phyloP scores from a whole-genome alignment of 2,797 vertebrate species.

The Myotis findleyi region DNA sequence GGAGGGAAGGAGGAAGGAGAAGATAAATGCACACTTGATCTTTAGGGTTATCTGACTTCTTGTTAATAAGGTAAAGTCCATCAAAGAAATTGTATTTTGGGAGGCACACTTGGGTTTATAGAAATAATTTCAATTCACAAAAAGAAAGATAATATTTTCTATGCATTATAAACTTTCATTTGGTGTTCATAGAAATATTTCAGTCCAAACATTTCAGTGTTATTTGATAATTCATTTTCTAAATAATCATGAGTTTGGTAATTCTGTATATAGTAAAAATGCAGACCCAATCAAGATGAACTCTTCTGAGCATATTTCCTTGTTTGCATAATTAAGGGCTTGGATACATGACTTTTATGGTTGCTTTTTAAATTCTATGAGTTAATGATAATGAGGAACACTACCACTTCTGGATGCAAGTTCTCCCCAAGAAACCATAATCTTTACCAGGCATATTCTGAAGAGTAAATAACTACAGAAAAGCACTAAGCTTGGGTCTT shows the following conservation, averaged over 20 bases:
- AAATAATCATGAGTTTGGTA: constrained; percentile 38
- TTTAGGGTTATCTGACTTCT: neutral
- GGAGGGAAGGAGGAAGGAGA: neutral
- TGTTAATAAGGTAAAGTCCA: neutral
- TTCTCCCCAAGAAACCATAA: constrained; percentile 54
- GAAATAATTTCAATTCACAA: constrained; percentile 22
- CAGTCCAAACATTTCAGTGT: neutral
- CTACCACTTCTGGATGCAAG: neutral
- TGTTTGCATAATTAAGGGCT: constrained; percentile 5
- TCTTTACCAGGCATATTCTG: neutral
- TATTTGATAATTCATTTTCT: constrained; percentile 27
- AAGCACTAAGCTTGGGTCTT: neutral
- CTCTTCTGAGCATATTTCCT: neutral
- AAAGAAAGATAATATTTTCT: neutral
- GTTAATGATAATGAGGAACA: constrained; percentile 64
- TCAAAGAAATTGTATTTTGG: constrained; percentile 3
- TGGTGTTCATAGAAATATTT: constrained; percentile 47
- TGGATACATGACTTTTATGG: constrained; percentile 18
- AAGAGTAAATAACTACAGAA: constrained; percentile 44
- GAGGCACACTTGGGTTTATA: neutral
- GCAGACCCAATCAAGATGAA: neutral
- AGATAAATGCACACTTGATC: neutral
- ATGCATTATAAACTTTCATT: constrained; percentile 2
- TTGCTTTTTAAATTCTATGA: constrained; percentile 44
- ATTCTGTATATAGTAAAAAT: neutral